These are phyloP conservation scores for Muscicapa comitata DNA, from an alignment of 2,797 vertebrate genomes.

Conservation along the genomic window DNA sequence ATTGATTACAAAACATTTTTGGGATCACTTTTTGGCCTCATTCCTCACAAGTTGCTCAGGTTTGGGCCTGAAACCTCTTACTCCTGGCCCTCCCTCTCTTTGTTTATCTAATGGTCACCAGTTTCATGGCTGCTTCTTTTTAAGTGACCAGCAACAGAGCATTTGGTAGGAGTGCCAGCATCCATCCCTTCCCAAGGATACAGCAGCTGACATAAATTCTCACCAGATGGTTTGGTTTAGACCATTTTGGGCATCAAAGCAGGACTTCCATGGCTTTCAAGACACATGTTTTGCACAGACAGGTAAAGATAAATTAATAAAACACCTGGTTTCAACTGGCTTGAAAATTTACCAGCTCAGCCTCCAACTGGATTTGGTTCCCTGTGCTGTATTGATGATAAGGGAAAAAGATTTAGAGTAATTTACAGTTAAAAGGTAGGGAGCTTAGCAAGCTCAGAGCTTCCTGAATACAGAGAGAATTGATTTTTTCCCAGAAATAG, in stretches of 20 bases:
- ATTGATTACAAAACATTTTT: neutral
- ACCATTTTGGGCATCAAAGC: neutral
- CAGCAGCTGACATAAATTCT: neutral
- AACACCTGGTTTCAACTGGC: neutral
- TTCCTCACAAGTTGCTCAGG: neutral
- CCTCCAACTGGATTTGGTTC: conserved; percentile 13
- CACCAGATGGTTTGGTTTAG: neutral
- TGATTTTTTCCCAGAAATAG: conserved; percentile 41
- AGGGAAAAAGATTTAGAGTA: conserved; percentile 37
- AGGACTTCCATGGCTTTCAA: neutral
- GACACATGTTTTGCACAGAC: neutral
- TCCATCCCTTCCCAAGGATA: neutral
- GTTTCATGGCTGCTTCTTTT: rapidly evolving
- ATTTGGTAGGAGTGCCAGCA: neutral
- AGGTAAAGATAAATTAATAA: neutral
- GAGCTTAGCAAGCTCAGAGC: conserved; percentile 35
- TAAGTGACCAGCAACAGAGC: neutral
- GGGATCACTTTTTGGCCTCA: neutral
- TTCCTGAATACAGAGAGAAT: conserved; percentile 24
- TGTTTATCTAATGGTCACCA: neutral
- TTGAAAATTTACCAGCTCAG: neutral
- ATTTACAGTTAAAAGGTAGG: conserved; percentile 49
- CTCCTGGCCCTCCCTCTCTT: neutral
- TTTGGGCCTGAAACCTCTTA: neutral
- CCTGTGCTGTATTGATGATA: conserved; percentile 30